These are phyloP conservation scores for Neomonachus schauinslandi DNA, from an alignment of 2,113 vertebrate genomes.

Conservation along the genomic window DNA sequence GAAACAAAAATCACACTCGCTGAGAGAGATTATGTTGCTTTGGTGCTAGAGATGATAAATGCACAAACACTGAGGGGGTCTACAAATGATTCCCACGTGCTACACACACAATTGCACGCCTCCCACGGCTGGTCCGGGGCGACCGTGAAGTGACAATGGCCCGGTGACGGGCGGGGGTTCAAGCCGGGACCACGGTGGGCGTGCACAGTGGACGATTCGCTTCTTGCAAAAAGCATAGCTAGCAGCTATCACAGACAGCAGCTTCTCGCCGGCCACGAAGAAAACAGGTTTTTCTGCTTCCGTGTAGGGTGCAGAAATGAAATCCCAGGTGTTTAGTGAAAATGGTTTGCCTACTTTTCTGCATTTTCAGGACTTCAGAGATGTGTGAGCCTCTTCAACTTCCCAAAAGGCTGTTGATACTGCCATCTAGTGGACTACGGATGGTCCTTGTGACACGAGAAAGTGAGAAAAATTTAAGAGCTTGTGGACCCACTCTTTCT, in stretches of 20 bases:
- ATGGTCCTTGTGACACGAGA: not conserved
- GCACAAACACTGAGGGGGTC: not conserved
- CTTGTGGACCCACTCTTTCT: not conserved
- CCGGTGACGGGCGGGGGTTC: not conserved
- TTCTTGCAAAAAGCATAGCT: no score
- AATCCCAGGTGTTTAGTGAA: not conserved
- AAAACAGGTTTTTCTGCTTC: not conserved
- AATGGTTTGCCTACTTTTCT: not conserved
- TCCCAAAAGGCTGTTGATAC: conserved; percentile 56
- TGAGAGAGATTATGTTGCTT: not conserved
- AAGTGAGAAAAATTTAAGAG: not conserved
- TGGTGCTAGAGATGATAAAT: not conserved
- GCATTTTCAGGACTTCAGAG: not conserved
- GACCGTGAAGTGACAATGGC: not conserved
- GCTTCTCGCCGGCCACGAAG: not conserved
- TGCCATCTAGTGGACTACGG: conserved; percentile 77
- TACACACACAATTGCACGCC: not conserved
- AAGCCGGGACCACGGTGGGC: not conserved
- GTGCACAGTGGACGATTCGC: rapidly evolving
- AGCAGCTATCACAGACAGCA: rapidly evolving
- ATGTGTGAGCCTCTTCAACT: not conserved
- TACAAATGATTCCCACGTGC: not conserved
- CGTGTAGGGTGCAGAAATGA: not conserved
- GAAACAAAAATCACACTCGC: not conserved
- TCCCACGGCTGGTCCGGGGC: not conserved